Evolutionary conservation across 2,888 invertebrate genomes (phyloP).

Genomic region (Epicampocera succincta): DNA sequence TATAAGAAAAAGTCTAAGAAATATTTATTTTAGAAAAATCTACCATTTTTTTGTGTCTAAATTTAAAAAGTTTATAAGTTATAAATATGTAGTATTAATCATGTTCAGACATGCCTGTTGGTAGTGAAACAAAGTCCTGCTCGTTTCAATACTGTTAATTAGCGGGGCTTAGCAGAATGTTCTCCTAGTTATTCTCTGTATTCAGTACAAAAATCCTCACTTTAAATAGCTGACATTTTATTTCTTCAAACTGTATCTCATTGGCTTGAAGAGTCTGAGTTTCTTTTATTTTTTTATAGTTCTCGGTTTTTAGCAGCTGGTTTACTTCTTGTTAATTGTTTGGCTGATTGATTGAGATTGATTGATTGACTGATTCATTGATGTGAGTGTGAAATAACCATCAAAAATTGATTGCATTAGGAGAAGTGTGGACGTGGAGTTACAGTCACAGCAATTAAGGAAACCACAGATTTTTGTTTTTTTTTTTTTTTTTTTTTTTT

Average conservation of each 20-base stretch:
- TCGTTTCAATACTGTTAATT: slow-evolving; percentile 32
- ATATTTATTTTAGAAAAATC: slow-evolving; percentile 26
- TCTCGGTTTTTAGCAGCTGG: slow-evolving; percentile 37
- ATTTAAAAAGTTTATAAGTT: slow-evolving; percentile 13
- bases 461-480: slow-evolving; percentile 45
- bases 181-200: neutral
- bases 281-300: neutral
- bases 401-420: slow-evolving; percentile 80
- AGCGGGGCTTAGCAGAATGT: neutral
- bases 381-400: slow-evolving; percentile 55
- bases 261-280: slow-evolving; percentile 4
- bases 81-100: slow-evolving; percentile 11
- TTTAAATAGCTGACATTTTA: slow-evolving; percentile 2
- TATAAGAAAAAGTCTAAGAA: slow-evolving; percentile 3
- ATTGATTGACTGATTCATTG: slow-evolving; percentile 35
- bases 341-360: slow-evolving; percentile 19
- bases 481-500: slow-evolving; percentile 40
- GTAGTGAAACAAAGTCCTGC: slow-evolving; percentile 13
- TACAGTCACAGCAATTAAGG: slow-evolving; percentile 52
- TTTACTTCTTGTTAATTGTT: slow-evolving; percentile 45
- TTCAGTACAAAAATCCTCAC: slow-evolving; percentile 29
- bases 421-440: slow-evolving; percentile 70
- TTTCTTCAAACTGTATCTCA: neutral
- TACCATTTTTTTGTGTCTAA: slow-evolving; percentile 47
- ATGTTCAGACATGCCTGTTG: slow-evolving; percentile 66